These are phyloP conservation scores for Enoplosus armatus DNA, from an alignment of 2,797 vertebrate species.

Conservation along the genomic window DNA sequence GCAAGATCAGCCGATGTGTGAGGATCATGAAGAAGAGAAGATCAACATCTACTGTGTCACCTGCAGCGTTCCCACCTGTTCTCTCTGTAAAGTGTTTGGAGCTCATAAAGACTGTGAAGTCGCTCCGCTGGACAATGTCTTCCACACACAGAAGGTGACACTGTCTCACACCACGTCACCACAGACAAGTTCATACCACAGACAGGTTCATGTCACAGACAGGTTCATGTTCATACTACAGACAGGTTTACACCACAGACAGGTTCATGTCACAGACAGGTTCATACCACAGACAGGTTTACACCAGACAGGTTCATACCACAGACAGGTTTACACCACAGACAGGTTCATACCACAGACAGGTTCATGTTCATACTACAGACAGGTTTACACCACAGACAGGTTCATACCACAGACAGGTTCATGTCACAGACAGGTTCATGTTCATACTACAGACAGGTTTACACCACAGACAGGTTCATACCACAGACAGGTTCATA, in stretches of 20 bases:
- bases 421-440: neutral
- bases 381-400: too few species aligned
- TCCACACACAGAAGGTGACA: conserved; percentile 90
- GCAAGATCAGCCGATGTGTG: conserved; percentile 90
- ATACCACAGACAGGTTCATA: too few species aligned
- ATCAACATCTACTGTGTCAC: conserved; percentile 97
- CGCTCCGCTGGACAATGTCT: conserved; percentile 90
- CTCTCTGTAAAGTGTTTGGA: conserved; percentile 96
- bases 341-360: neutral
- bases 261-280: too few species aligned
- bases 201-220: neutral
- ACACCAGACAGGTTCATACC: neutral
- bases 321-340: neutral
- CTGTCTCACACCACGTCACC: neutral
- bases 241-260: neutral
- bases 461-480: too few species aligned
- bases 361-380: neutral
- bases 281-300: neutral
- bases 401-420: too few species aligned
- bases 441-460: too few species aligned
- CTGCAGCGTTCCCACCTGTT: conserved; percentile 93
- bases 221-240: neutral
- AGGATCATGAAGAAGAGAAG: conserved; percentile 92
- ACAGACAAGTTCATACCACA: neutral
- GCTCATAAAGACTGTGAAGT: conserved; percentile 94